These are phyloP conservation scores for Nematolebias whitei DNA, from an alignment of 2,113 vertebrate genomes.

Conservation along the genomic window DNA sequence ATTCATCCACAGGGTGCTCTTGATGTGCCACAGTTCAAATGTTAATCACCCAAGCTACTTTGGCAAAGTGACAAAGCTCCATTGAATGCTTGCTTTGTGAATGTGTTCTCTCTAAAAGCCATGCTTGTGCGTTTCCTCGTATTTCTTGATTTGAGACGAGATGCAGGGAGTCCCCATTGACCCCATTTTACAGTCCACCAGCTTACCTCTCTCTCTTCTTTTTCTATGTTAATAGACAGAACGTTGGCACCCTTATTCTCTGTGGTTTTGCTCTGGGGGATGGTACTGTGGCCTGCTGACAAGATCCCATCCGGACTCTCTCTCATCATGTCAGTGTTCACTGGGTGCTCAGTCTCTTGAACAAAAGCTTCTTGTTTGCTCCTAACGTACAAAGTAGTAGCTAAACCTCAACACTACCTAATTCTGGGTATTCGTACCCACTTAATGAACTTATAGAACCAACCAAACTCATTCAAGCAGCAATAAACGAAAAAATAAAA, in stretches of 20 bases:
- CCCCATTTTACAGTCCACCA: slow-evolving; percentile 67
- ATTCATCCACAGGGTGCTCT: slow-evolving; percentile 76
- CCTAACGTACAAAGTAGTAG: slow-evolving; percentile 46
- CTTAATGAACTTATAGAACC: slow-evolving; percentile 26
- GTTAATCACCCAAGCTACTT: slow-evolving; percentile 78
- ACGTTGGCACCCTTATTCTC: slow-evolving; percentile 44
- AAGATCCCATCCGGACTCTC: slow-evolving; percentile 68
- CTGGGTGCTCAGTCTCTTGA: slow-evolving; percentile 54
- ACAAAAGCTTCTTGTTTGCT: slow-evolving; percentile 67
- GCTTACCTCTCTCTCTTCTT: slow-evolving; percentile 44
- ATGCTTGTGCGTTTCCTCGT: slow-evolving; percentile 60
- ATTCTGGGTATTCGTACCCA: slow-evolving; percentile 24
- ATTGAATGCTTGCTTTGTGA: slow-evolving; percentile 69
- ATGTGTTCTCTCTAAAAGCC: slow-evolving; percentile 59
- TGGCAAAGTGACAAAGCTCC: slow-evolving; percentile 77
- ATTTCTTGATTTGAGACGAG: slow-evolving; percentile 45
- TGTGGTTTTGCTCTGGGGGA: slow-evolving; percentile 37
- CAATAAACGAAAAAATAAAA: not conserved
- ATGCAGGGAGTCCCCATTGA: slow-evolving; percentile 59
- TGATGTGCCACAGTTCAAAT: slow-evolving; percentile 77
- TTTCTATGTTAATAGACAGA: slow-evolving; percentile 54
- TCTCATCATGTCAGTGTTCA: slow-evolving; percentile 77
- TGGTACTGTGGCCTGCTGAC: slow-evolving; percentile 49
- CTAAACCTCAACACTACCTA: slow-evolving; percentile 25
- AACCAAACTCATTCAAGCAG: slow-evolving; percentile 16